Evolutionary conservation across 2,797 vertebrate species (phyloP).

Genomic region (Manis pentadactyla): DNA sequence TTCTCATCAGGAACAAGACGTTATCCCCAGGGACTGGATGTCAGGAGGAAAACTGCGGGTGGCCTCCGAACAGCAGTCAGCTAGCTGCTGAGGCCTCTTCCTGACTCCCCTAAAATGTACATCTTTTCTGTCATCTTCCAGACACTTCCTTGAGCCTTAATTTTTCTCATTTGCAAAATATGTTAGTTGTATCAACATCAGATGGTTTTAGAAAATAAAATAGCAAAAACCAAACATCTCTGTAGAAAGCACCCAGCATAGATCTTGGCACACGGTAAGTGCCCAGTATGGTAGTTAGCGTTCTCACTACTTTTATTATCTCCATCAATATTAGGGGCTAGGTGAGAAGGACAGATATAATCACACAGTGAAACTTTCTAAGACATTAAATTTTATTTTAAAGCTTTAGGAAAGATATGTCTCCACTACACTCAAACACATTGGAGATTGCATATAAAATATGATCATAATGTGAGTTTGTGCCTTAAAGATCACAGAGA

Average conservation of each 20-base stretch:
- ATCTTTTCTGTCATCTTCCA: not conserved
- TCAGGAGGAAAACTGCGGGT: not conserved
- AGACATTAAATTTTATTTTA: conserved; percentile 8
- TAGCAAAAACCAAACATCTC: not conserved
- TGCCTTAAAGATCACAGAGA: not conserved
- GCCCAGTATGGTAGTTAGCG: not conserved
- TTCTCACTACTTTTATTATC: not conserved
- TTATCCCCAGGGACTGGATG: not conserved
- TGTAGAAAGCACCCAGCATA: not conserved
- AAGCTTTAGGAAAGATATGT: not conserved
- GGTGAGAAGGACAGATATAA: not conserved
- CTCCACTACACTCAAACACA: not conserved
- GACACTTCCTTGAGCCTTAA: not conserved
- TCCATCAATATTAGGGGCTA: not conserved
- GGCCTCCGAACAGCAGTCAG: not conserved
- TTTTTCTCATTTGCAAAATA: not conserved
- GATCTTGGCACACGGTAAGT: not conserved
- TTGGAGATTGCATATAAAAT: not conserved
- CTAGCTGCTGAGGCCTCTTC: not conserved
- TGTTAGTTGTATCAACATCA: not conserved
- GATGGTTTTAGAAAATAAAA: not conserved
- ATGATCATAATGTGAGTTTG: not conserved
- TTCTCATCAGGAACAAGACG: not conserved
- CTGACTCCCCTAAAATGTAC: not conserved
- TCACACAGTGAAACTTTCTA: not conserved